Percentiles rank a stretch among this genome's conserved stretches.
Evolutionary conservation across 2,113 vertebrate species (phyloP).

Genomic region (Pollachius pollachius): DNA sequence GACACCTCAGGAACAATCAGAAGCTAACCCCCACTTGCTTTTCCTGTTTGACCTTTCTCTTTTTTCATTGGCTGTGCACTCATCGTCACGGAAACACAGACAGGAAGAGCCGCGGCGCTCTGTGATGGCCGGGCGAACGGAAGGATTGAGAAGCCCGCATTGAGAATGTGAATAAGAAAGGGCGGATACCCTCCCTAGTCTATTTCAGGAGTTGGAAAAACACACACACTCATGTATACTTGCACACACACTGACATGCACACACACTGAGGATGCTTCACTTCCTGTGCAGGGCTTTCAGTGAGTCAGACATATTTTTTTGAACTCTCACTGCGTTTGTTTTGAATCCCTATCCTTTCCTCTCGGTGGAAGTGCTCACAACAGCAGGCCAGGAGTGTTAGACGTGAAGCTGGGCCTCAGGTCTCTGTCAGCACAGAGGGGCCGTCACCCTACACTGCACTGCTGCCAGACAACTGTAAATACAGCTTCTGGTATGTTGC

Average conservation of each 20-base stretch:
- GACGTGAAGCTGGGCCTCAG: background rate
- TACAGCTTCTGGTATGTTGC: too few species aligned
- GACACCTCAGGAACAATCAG: constrained; percentile 68
- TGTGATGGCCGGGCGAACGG: constrained; percentile 67
- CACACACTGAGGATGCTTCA: constrained; percentile 45
- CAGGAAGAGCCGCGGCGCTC: constrained; percentile 56
- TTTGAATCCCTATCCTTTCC: constrained; percentile 53
- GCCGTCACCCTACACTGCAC: background rate
- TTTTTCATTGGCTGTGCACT: constrained; percentile 60
- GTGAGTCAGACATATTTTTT: constrained; percentile 50
- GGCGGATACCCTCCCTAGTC: constrained; percentile 59
- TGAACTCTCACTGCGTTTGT: constrained; percentile 45
- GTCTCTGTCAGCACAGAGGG: background rate
- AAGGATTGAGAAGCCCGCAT: constrained; percentile 62
- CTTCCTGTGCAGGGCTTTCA: constrained; percentile 51
- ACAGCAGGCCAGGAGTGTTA: constrained; percentile 15
- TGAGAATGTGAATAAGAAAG: constrained; percentile 52
- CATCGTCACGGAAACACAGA: constrained; percentile 47
- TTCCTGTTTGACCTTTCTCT: constrained; percentile 65
- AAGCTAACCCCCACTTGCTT: constrained; percentile 42
- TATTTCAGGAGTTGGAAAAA: constrained; percentile 62
- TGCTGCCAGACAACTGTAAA: too few species aligned
- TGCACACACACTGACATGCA: background rate
- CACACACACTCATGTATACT: constrained; percentile 28
- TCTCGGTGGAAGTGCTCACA: constrained; percentile 25